Percentiles rank a stretch among this genome's conserved stretches.
These are phyloP conservation scores for Periophthalmus magnuspinnatus DNA, from an alignment of 2,797 vertebrate species.

Conservation along the genomic window DNA sequence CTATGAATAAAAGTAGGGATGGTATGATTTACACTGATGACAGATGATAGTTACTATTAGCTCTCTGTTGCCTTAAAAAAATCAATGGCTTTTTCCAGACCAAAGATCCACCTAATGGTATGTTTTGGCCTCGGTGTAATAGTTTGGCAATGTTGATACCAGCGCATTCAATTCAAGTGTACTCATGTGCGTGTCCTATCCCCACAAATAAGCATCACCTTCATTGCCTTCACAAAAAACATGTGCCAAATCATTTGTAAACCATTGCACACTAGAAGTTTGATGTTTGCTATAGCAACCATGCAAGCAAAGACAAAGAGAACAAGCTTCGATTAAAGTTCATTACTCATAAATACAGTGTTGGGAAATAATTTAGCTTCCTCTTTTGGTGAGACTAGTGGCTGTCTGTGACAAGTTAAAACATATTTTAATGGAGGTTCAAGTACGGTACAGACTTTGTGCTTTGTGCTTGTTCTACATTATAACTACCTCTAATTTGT, in stretches of 20 bases:
- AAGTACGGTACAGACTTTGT: neutral
- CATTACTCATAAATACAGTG: neutral
- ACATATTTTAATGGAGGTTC: neutral
- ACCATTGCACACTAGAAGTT: neutral
- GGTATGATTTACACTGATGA: conserved; percentile 1
- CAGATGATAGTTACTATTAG: neutral
- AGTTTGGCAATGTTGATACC: neutral
- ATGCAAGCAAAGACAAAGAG: neutral
- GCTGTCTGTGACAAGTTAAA: neutral
- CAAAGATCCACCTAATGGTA: neutral
- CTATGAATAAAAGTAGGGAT: neutral
- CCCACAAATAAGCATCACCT: neutral
- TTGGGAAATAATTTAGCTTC: neutral
- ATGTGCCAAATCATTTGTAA: neutral
- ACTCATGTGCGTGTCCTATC: neutral
- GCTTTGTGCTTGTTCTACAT: neutral
- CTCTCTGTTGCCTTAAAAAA: neutral
- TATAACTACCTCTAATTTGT: neutral
- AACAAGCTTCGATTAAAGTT: neutral
- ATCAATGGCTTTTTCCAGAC: conserved; percentile 4
- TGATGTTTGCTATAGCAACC: neutral
- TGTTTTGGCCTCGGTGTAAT: conserved; percentile 2
- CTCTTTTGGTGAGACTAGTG: neutral
- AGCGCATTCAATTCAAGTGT: neutral
- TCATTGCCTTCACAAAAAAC: neutral